Evolutionary conservation across 2,888 invertebrate genomes (phyloP).

Genomic region (Nomada fucata): DNA sequence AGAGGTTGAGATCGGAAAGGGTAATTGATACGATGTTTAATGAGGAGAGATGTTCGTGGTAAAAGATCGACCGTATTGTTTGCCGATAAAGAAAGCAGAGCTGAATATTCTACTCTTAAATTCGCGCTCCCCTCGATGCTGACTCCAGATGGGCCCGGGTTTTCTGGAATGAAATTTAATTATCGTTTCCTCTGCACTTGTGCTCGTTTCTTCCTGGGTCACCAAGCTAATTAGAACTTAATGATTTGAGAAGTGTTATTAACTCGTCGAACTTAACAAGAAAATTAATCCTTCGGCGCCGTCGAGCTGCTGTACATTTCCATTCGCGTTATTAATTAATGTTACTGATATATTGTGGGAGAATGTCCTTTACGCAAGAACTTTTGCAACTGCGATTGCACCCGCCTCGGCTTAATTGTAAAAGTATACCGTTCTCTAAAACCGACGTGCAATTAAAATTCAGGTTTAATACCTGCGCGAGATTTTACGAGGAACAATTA

Average conservation of each 20-base stretch:
- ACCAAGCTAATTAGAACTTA: slow-evolving; percentile 23
- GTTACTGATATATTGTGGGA: too few species aligned
- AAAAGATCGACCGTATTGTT: slow-evolving; percentile 28
- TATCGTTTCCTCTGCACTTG: slow-evolving; percentile 23
- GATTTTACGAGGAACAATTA: too few species aligned
- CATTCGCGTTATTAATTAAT: too few species aligned
- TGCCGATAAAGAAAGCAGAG: slow-evolving; percentile 27
- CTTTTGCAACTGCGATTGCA: too few species aligned
- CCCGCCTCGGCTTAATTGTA: too few species aligned
- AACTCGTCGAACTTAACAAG: background rate
- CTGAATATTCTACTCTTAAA: slow-evolving; percentile 9
- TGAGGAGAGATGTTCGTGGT: slow-evolving; percentile 25
- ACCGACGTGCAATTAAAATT: too few species aligned
- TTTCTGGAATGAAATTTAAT: slow-evolving; percentile 36
- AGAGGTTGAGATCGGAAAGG: slow-evolving; percentile 1
- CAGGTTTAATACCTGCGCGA: too few species aligned
- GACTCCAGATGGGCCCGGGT: slow-evolving; percentile 12
- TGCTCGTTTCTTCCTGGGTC: slow-evolving; percentile 32
- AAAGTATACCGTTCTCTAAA: too few species aligned
- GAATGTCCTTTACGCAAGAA: too few species aligned
- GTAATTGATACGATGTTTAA: slow-evolving; percentile 8
- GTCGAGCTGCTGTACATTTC: background rate
- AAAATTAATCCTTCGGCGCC: background rate
- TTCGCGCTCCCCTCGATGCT: slow-evolving; percentile 8
- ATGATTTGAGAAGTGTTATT: slow-evolving; percentile 17